These are phyloP conservation scores for Takifugu bimaculatus DNA, from an alignment of 2,113 vertebrate species.

Conservation along the genomic window DNA sequence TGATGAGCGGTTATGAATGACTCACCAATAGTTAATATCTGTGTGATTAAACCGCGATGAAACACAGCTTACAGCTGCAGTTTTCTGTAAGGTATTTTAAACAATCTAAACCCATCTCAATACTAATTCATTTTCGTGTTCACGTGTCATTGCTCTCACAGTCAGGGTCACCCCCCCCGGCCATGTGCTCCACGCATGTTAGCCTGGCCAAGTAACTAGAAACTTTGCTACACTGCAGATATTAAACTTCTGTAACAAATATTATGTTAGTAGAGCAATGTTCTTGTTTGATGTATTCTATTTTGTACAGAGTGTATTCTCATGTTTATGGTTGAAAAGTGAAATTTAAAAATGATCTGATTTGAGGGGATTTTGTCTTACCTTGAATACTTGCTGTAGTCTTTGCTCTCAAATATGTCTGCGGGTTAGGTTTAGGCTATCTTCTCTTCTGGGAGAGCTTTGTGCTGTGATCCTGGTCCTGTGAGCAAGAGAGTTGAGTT, in stretches of 20 bases:
- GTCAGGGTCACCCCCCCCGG: slow-evolving; percentile 56
- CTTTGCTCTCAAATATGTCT: slow-evolving; percentile 16
- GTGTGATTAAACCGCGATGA: too few relatives aligned
- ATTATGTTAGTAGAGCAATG: too few relatives aligned
- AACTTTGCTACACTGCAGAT: not conserved
- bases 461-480: slow-evolving; percentile 35
- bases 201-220: not conserved
- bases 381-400: slow-evolving; percentile 38
- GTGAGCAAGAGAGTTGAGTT: slow-evolving; percentile 22
- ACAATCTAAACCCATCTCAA: not conserved
- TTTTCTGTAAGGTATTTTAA: not conserved
- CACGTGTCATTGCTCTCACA: slow-evolving; percentile 25
- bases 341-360: not conserved
- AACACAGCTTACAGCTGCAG: not conserved
- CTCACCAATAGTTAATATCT: too few relatives aligned
- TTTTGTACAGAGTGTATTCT: not conserved
- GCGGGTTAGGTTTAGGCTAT: slow-evolving; percentile 1
- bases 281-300: not conserved
- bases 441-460: slow-evolving; percentile 32
- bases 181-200: slow-evolving; percentile 59
- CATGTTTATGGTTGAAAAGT: not conserved
- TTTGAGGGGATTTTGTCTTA: slow-evolving; percentile 40
- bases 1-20: not conserved
- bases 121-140: not conserved
- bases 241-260: slow-evolving; percentile 1